phyloP scores from a whole-genome alignment of 1,140 invertebrate genomes.

The Nasonia vitripennis region DNA sequence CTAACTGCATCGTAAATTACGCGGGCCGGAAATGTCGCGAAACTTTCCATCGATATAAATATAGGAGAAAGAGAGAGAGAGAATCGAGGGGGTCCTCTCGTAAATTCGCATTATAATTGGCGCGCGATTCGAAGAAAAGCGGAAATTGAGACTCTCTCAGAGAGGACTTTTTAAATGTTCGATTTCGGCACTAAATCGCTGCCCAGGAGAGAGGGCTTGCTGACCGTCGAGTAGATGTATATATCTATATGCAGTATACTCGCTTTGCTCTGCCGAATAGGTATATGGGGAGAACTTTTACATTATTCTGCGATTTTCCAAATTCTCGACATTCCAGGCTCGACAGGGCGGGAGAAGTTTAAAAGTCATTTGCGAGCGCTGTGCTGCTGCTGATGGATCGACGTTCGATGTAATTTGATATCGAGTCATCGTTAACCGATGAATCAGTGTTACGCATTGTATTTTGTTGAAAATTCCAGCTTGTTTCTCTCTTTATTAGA shows the following conservation, averaged over 20 bases:
- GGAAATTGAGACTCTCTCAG: constrained; percentile 57
- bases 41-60: constrained; percentile 53
- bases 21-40: neutral
- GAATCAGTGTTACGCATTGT: no score
- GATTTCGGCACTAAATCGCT: constrained; percentile 21
- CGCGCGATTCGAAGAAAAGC: constrained; percentile 41
- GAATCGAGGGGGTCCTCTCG: constrained; percentile 47
- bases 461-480: no score
- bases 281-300: neutral
- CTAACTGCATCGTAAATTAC: constrained; percentile 35
- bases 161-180: constrained; percentile 22
- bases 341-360: neutral
- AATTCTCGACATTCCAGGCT: neutral
- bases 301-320: constrained; percentile 7
- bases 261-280: neutral
- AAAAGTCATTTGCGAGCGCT: neutral
- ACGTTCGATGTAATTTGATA: neutral
- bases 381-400: neutral
- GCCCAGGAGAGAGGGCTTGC: neutral
- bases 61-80: neutral
- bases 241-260: neutral
- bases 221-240: neutral
- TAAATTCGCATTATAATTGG: constrained; percentile 66
- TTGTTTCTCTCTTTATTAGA: no score
- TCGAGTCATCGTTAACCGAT: no score